Evolutionary conservation across 2,888 invertebrate species (phyloP), one percentile per base, ranked within the genome.

Genomic region (Rotaria socialis): DNA sequence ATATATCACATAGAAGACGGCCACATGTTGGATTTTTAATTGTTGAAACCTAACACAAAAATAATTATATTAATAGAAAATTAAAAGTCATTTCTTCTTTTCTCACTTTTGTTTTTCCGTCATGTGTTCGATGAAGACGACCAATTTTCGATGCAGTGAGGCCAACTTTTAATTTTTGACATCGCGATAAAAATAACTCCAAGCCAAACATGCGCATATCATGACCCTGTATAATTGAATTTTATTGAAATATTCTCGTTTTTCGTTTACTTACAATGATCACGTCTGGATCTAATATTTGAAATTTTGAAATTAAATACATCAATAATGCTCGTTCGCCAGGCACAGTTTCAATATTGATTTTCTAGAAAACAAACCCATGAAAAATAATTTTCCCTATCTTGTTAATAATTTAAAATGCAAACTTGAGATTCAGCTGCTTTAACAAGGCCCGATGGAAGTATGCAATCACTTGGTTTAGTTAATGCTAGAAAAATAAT

Each of bases 141-240:
- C 97, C 96, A 84, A 98, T 92, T 88, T 96, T 93, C 24, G 96
- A 96, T 95, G 97, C 97, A 41, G 85, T 85, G 0, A 94, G 94
- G 85, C 80, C 80, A 47, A 96, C 94, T 90, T 95, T 95, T 88
- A 93, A 92, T 43, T 93, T 93, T 86, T 93, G 92, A 87, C 97
- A 93, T 88, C 97, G 94, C 87, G 95, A 94, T 84, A 96, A 94
- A n/a, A 99, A 92, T 4, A 97, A 92, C 89, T 96, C 95, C 87
- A 97, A 93, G 89, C 96, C 96, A 91, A 95, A 96, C 55, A 95
- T 95, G 89, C 94, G 93, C 80, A 96, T 92, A 90, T 99, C 98
- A 89, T 97, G 96, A 0, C 97, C 97, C 92, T 92, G 88, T 41
- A 89, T 19, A 0, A 55, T 22, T 55, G 22, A 35, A 7, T 24